Percentiles rank a stretch among this genome's conserved stretches.
These are phyloP conservation scores for Trachelus tabidus DNA, from an alignment of 2,888 invertebrate species.

Conservation along the genomic window DNA sequence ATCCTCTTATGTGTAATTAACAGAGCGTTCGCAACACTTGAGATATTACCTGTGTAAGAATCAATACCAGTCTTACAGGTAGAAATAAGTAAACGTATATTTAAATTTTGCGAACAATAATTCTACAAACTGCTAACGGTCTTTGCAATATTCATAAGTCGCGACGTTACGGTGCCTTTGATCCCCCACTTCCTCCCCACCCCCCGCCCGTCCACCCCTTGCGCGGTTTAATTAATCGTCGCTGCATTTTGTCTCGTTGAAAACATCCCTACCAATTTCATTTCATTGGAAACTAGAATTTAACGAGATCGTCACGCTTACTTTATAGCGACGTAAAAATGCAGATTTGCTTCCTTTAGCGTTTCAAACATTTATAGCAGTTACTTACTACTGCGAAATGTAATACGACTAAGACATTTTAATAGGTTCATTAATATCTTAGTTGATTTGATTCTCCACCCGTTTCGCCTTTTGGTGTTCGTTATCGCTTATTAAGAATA, in stretches of 20 bases:
- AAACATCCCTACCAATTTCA: not conserved
- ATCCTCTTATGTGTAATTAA: not conserved
- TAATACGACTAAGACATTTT: not conserved
- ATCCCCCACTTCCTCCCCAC: too few species aligned
- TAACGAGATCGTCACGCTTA: not conserved
- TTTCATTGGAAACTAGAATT: not conserved
- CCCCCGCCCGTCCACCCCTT: not conserved
- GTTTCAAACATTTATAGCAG: not conserved
- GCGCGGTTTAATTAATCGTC: not conserved
- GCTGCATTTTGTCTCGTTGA: not conserved
- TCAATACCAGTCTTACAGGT: not conserved
- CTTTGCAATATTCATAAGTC: not conserved
- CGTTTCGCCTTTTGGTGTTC: not conserved
- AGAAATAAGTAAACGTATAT: not conserved
- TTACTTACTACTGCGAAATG: not conserved
- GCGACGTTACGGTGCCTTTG: not conserved
- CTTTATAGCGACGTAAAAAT: not conserved
- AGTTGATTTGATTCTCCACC: not conserved
- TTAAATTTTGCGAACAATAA: too few species aligned
- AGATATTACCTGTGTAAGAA: not conserved
- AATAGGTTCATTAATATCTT: not conserved
- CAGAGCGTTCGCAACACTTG: not conserved
- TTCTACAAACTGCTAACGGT: not conserved
- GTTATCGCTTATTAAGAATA: not conserved
- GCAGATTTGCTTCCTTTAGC: not conserved